Base-by-base conservation (phyloP, 2,113 vertebrate genomes). In the Oceanodroma tethys region DNA sequence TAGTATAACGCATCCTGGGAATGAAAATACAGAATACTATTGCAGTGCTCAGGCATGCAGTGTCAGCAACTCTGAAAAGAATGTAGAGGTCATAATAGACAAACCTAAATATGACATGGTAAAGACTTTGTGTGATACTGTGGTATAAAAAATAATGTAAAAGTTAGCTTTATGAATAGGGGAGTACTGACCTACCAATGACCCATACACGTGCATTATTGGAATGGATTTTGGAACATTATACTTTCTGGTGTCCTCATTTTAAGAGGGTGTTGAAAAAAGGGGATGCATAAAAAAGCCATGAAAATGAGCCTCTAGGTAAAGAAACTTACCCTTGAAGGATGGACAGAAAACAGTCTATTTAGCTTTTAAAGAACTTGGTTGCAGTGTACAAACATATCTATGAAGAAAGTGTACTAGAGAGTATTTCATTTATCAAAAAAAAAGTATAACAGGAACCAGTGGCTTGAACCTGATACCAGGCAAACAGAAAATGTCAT, bases 181-280 rank as follows among this genome's bases (percentile, higher is more conserved):
- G 36, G 16, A 38, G 19, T 71, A 22, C 9, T 58, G 29, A 71
- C 16, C 3, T 62, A 71, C 29, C 34, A 38, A 26, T 25, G 20
- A 40, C 6, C 0, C 9, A 2, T 16, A 25, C 6, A 20, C 2
- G 14, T 22, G 1, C 15, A 25, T 50, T 73, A 19, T 62, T 75
- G 34, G 30, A 88, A 62, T 40, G 23, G 21, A 56, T 56, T 70
- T 88, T 70, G 22, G 30, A 72, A n/a, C 3, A 34, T 43, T 62
- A 7, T 27, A 3, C 21, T 71, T 71, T 38, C 18, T 47, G 30
- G 1, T 36, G 32, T 29, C 23, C 11, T 70, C 4, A 4, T 36
- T 83, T 74, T 42, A 62, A 89, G 17, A 58, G 5, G 7, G 3
- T 42, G 3, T 60, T 67, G 18, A 29, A 62, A 75, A 66, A 89